Evolutionary conservation across 2,797 vertebrate species (phyloP), one percentile per base, ranked within the genome.

Genomic region (Pipistrellus pygmaeus): DNA sequence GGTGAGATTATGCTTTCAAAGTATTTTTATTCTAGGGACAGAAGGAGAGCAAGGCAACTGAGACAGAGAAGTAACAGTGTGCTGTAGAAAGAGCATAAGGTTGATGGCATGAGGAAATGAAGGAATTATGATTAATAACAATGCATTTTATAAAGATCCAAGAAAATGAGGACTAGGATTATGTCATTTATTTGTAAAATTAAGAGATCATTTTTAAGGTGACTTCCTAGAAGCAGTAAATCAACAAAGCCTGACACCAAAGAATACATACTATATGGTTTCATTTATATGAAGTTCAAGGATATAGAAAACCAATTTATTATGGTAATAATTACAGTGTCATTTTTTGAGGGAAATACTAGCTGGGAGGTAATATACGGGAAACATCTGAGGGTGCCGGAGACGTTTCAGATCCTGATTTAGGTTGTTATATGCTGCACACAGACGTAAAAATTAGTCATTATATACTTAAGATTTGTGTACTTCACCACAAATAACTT

Each of bases 181-280:
- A 46, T 90, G 18, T n/a, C n/a, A 55, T 71, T 85, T 93, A 51
- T 77, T 44, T 71, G 38, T 77, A 71, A 83, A 81, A 76, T 85
- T 88, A 69, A 84, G 46, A 35, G 25, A 51, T 81, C 3, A 66
- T 35, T 53, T 86, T 38, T 51, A 84, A 76, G 15, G 14, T 62
- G n/a, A 48, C 15, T 46, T 57, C 44, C 69, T 84, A 69, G n/a
- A 72, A 77, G 2, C 20, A 83, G 18, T 41, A 83, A 87, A 84
- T 53, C 51, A 55, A 84, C 2, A 32, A 86, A 77, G 8, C 15
- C 23, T 80, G 6, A 69, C 44, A 55, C 15, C 60, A 62, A 71
- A 46, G 10, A 81, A 75, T 17, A 3, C 7, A 32, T 78, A n/a
- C 21, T 13, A 6, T 32, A 38, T 75, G 15, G 84, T 80, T 66